phyloP scores from a whole-genome alignment of 1,140 invertebrate species.

The Orchesella cincta region DNA sequence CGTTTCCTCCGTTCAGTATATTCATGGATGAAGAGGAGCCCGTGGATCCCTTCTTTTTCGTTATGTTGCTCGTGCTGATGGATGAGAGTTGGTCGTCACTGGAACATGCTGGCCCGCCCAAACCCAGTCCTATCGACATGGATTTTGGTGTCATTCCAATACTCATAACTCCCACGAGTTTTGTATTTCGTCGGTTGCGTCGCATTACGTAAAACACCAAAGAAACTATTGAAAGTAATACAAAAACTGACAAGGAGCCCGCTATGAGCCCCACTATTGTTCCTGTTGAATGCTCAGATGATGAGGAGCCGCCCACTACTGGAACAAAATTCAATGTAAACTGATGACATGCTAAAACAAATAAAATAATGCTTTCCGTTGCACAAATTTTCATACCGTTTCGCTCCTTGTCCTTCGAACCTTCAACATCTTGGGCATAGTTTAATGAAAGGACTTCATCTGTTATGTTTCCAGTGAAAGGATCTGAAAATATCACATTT shows the following conservation, averaged over 20 bases:
- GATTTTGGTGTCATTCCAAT: slow-evolving; percentile 47
- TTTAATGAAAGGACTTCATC: slow-evolving; percentile 49
- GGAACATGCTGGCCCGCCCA: neutral
- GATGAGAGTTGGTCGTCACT: slow-evolving; percentile 28
- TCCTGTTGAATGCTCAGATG: slow-evolving; percentile 34
- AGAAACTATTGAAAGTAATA: slow-evolving; percentile 40
- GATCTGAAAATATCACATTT: slow-evolving; percentile 37
- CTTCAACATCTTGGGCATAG: slow-evolving; percentile 48
- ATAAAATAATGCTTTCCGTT: neutral
- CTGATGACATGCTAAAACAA: neutral
- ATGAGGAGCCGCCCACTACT: slow-evolving; percentile 33
- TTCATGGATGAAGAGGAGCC: slow-evolving; percentile 14
- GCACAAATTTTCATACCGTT: neutral
- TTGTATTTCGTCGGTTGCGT: slow-evolving; percentile 46
- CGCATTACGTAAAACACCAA: slow-evolving; percentile 46
- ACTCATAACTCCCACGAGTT: slow-evolving; percentile 49
- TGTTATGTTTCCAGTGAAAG: slow-evolving; percentile 48
- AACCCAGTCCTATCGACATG: slow-evolving; percentile 35
- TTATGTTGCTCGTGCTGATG: neutral
- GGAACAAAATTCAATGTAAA: slow-evolving; percentile 22
- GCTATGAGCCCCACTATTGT: slow-evolving; percentile 47
- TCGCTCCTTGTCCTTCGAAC: slow-evolving; percentile 9
- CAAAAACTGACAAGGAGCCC: slow-evolving; percentile 46
- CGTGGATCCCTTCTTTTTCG: neutral
- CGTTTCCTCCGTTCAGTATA: neutral